Evolutionary conservation across 2,888 invertebrate species (phyloP), one percentile per base, ranked within the genome.

Genomic region (Vandiemenella viatica): DNA sequence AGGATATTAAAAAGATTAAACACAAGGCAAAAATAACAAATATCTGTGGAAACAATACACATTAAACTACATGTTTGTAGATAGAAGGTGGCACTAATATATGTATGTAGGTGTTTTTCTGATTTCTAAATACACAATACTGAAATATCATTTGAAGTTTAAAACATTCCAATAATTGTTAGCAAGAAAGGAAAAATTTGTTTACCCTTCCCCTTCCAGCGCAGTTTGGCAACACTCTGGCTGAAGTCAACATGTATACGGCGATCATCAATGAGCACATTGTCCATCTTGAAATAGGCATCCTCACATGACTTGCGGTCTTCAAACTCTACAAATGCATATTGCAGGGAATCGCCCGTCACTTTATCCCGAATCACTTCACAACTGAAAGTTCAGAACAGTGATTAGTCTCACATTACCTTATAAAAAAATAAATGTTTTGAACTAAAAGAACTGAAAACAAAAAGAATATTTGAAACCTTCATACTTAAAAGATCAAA

Each of bases 271-370:
- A 99, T 98, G 5, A 98, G 71, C 0, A 98, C 97, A 71, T 99
- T 99, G 65, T 97, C 97, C 98, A 98, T 99, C 72, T 98, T 98
- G 62, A 98, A 95, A 67, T 90, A 99, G 1, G 98, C 98, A 58
- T 88, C 87, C 69, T 98, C 98, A 68, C 98, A 98, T 1, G 89
- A 76, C 60, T 88, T 87, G 55, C 80, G 78, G 46, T 92, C 83
- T 53, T 84, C 86, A 71, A 97, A 99, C 66, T 98, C 98, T 50
- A 99, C 88, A 65, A 99, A 99, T 0, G 97, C 97, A 68, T 99
- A 99, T 62, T 99, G 98, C 49, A 99, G 70, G 0, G 97, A 98
- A 64, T 96, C 93, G 1, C 85, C 86, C 2, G 85, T 81, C 61
- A 89, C 85, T 56, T 84, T 81, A 65, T 99, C 98, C 58, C 91